Conservation (phyloP, 2,797 vertebrate species). For the Ptychobarbus kaznakovi region DNA sequence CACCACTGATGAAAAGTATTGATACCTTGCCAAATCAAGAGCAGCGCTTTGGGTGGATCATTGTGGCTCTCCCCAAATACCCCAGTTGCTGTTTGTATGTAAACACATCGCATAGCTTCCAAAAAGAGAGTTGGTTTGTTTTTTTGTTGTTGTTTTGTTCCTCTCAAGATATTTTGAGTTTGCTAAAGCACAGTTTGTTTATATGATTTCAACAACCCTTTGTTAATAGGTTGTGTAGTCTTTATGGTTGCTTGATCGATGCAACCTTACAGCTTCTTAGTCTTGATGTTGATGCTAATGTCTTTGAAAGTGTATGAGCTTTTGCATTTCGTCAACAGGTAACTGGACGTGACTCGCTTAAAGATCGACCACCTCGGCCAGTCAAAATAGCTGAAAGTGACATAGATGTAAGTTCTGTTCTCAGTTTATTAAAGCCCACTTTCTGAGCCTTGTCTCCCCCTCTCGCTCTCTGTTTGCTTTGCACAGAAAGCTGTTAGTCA, state of each 20-base stretch:
- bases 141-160: constrained; percentile 24
- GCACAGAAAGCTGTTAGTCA: constrained; percentile 14
- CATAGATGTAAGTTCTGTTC: constrained; percentile 87
- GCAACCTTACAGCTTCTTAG: constrained; percentile 16
- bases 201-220: constrained; percentile 38
- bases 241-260: constrained; percentile 28
- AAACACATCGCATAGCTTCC: constrained; percentile 53
- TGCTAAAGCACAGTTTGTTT: constrained; percentile 9
- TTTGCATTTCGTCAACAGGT: constrained; percentile 80
- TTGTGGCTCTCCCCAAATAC: constrained; percentile 51
- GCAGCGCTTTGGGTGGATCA: constrained; percentile 62
- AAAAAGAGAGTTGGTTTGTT: constrained; percentile 35
- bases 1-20: constrained; percentile 46
- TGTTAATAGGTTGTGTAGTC: constrained; percentile 32
- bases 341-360: constrained; percentile 87
- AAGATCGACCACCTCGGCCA: constrained; percentile 86
- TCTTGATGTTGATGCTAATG: constrained; percentile 1
- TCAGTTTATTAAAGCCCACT: constrained; percentile 50
- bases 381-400: constrained; percentile 97
- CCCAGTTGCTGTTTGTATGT: constrained; percentile 46
- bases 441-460: constrained; percentile 32
- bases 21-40: constrained; percentile 63
- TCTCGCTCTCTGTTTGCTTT: constrained; percentile 37
- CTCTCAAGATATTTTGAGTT: neutral
- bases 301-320: constrained; percentile 40